A percentile compares a stretch with the other conserved stretches of the same genome.
These are phyloP conservation scores for Pentalonia nigronervosa DNA, from an alignment of 1,140 invertebrate genomes.

Conservation along the genomic window DNA sequence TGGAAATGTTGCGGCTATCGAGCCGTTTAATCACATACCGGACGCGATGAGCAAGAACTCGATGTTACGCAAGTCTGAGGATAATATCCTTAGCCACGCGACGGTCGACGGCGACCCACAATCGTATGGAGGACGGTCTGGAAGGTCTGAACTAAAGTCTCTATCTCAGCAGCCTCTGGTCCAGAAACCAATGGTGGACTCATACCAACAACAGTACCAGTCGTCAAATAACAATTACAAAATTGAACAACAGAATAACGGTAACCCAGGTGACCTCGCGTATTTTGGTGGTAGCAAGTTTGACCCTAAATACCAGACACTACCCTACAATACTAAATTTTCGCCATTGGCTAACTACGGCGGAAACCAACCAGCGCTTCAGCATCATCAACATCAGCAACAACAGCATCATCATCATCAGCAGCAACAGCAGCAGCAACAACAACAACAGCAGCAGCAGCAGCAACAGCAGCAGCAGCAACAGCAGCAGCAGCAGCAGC, in stretches of 20 bases:
- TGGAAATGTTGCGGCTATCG: conserved; percentile 47
- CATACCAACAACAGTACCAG: conserved; percentile 61
- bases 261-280: conserved; percentile 61
- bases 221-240: conserved; percentile 59
- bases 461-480: background rate
- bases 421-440: conserved; percentile 45
- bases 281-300: conserved; percentile 76
- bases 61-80: conserved; percentile 61
- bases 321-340: conserved; percentile 77
- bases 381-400: conserved; percentile 62
- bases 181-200: background rate
- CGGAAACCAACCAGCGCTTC: background rate
- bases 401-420: conserved; percentile 63
- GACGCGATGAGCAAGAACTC: conserved; percentile 37
- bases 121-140: conserved; percentile 61
- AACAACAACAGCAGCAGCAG: background rate
- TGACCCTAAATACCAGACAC: conserved; percentile 91
- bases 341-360: conserved; percentile 37
- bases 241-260: conserved; percentile 54
- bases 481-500: background rate
- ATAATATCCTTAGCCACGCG: conserved; percentile 64
- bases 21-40: conserved; percentile 58
- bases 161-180: conserved; percentile 35
- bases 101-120: conserved; percentile 63
- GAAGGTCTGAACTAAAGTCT: background rate